Evolutionary conservation across 2,888 invertebrate genomes (phyloP).

Genomic region (Lomographa bimaculata): DNA sequence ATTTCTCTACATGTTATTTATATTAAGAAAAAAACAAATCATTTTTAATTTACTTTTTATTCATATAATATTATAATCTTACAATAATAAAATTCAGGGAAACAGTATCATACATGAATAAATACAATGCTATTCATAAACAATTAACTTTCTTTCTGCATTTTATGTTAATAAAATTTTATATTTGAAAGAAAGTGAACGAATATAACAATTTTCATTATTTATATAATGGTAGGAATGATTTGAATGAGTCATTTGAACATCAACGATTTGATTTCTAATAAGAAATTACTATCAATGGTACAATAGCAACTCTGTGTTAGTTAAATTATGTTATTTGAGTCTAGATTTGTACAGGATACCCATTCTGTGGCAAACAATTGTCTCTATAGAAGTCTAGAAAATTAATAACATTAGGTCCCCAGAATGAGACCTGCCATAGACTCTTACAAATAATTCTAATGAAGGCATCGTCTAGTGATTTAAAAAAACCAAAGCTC

Average conservation of each 20-base stretch:
- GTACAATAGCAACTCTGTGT: constrained; percentile 16
- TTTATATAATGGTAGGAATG: constrained; percentile 71
- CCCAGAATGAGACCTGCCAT: constrained; percentile 40
- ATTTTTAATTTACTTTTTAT: constrained; percentile 53
- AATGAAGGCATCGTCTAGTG: constrained; percentile 72
- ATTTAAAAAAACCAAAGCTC: constrained; percentile 56
- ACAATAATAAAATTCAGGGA: constrained; percentile 80
- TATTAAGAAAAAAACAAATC: neutral
- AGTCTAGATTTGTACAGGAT: no score
- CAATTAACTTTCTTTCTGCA: constrained; percentile 63
- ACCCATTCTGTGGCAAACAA: constrained; percentile 22
- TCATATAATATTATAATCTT: constrained; percentile 76
- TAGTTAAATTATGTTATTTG: constrained; percentile 13
- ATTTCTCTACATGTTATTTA: no score
- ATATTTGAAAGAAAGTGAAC: constrained; percentile 59
- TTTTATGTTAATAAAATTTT: constrained; percentile 61
- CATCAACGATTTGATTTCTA: constrained; percentile 50
- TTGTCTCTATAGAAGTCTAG: constrained; percentile 18
- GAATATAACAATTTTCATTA: constrained; percentile 54
- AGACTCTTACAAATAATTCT: constrained; percentile 49
- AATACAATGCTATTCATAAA: constrained; percentile 80
- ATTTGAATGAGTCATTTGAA: constrained; percentile 66
- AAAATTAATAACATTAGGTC: constrained; percentile 26
- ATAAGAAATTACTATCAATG: constrained; percentile 16
- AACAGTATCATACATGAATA: constrained; percentile 83